These are phyloP conservation scores for Latrodectus elegans DNA, from an alignment of 2,888 invertebrate species.

Conservation along the genomic window DNA sequence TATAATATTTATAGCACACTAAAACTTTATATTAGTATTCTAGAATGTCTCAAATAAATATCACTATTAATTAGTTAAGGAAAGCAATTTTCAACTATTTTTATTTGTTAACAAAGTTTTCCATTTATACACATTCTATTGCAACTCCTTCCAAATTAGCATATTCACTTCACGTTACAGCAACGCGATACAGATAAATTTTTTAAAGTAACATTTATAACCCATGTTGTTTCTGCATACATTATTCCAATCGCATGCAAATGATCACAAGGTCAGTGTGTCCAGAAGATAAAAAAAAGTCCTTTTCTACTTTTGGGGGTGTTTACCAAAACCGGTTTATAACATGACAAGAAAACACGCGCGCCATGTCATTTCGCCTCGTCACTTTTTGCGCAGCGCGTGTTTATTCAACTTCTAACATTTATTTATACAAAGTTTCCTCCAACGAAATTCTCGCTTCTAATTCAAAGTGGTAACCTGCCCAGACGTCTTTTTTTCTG, in stretches of 20 bases:
- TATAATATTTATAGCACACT: too few species aligned
- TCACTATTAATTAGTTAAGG: too few species aligned
- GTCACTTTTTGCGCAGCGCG: not conserved
- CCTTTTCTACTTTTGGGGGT: conserved; percentile 1
- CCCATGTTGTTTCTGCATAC: conserved; percentile 1
- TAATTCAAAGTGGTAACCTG: conserved; percentile 22
- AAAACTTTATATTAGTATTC: too few species aligned
- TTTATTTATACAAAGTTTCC: conserved; percentile 42
- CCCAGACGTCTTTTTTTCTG: conserved; percentile 28
- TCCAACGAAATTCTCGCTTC: conserved; percentile 7
- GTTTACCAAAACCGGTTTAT: conserved; percentile 2
- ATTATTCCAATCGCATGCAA: conserved; percentile 3
- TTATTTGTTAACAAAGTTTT: too few species aligned
- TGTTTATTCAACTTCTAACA: conserved; percentile 1
- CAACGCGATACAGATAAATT: not conserved
- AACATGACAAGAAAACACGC: not conserved
- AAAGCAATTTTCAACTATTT: too few species aligned
- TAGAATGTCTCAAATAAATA: too few species aligned
- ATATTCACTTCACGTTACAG: too few species aligned
- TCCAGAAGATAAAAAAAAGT: not conserved
- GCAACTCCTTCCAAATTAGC: too few species aligned
- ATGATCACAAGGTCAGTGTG: conserved; percentile 5
- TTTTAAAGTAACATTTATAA: not conserved
- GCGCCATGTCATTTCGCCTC: not conserved
- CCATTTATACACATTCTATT: too few species aligned